Conservation (phyloP, 2,113 vertebrate species). For the Plecotus auritus region DNA sequence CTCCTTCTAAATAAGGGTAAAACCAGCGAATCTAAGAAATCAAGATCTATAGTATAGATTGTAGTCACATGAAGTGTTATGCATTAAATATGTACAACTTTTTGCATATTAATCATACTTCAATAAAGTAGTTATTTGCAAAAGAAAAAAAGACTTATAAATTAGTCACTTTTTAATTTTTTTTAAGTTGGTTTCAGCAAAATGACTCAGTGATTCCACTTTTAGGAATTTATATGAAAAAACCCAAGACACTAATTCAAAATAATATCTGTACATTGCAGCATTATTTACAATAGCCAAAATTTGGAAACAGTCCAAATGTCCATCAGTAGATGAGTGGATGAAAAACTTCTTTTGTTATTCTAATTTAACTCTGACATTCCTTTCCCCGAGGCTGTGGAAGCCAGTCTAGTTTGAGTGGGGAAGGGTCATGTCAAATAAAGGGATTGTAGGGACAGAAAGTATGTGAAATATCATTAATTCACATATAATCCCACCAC, state of each 20-base stretch:
- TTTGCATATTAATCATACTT: neutral
- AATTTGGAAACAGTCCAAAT: too few species aligned
- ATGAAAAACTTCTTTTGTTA: neutral
- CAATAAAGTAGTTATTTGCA: neutral
- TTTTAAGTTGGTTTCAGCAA: too few species aligned
- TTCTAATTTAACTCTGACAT: neutral
- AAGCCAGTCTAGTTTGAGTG: neutral
- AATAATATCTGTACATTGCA: too few species aligned
- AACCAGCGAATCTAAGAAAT: neutral
- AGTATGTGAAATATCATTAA: neutral
- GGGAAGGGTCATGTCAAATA: neutral
- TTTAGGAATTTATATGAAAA: too few species aligned
- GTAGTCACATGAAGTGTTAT: neutral
- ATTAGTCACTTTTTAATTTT: too few species aligned
- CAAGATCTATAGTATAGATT: neutral
- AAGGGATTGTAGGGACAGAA: neutral
- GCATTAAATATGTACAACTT: neutral
- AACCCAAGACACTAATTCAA: too few species aligned
- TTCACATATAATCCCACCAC: neutral
- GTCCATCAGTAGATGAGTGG: too few species aligned
- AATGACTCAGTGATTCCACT: too few species aligned
- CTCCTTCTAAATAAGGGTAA: neutral
- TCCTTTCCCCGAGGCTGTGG: neutral
- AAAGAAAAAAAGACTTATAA: too few species aligned
- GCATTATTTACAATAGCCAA: too few species aligned